A percentile compares a stretch with the other conserved stretches of the same genome.
Conservation (phyloP, 2,797 vertebrate species). For the Pipistrellus kuhlii region DNA sequence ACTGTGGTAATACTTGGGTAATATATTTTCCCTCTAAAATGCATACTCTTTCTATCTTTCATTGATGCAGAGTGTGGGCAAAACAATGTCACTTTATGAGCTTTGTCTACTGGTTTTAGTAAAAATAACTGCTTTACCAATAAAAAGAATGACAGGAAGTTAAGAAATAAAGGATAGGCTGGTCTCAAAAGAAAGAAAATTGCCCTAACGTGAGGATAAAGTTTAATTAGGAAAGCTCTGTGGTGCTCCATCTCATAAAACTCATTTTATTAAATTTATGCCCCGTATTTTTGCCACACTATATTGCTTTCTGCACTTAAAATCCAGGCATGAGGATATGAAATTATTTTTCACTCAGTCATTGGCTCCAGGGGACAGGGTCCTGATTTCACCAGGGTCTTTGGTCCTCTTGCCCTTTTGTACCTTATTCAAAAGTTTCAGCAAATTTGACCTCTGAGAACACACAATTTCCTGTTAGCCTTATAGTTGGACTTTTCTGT, state of each 20-base stretch:
- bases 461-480: constrained; percentile 75
- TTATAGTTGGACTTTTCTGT: constrained; percentile 39
- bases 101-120: constrained; percentile 64
- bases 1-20: background rate
- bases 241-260: constrained; percentile 73
- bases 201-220: constrained; percentile 65
- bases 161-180: constrained; percentile 68
- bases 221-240: constrained; percentile 78
- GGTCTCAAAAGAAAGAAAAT: constrained; percentile 67
- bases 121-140: constrained; percentile 73
- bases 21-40: constrained; percentile 22
- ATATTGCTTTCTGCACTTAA: constrained; percentile 83
- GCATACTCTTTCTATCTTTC: constrained; percentile 18
- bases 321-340: constrained; percentile 80
- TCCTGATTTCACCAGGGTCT: constrained; percentile 71
- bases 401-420: constrained; percentile 74
- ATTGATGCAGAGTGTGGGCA: background rate
- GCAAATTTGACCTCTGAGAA: constrained; percentile 72
- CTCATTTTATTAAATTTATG: constrained; percentile 84
- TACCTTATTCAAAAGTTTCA: constrained; percentile 78
- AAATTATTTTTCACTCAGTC: constrained; percentile 75
- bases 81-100: constrained; percentile 66
- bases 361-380: constrained; percentile 80
- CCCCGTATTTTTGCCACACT: constrained; percentile 72
- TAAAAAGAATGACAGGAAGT: constrained; percentile 71